Evolutionary conservation across 2,797 vertebrate genomes (phyloP), one percentile per base, ranked within the genome.

Genomic region (Erpetoichthys calabaricus): DNA sequence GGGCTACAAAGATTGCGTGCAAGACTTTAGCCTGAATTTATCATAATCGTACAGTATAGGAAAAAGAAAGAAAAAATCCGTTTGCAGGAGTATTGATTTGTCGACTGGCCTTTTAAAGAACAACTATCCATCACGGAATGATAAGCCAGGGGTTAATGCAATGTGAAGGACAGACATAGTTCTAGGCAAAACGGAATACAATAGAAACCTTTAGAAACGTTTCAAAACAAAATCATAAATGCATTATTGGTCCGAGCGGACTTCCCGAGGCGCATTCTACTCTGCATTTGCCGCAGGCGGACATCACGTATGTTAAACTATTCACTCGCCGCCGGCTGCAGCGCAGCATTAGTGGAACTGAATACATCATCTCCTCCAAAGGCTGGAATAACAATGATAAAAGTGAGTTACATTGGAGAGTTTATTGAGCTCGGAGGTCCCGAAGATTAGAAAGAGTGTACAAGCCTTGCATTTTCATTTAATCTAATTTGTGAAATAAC

Each of bases 241-340:
- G 84, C 80, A 86, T 82, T 80, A 82, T 85, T 80, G 82, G 82
- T 83, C 81, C 84, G 78, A 69, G 72, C 72, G 70, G 80, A 68
- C 77, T 72, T 78, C 81, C 81, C 78, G 68, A 75, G 83, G 78
- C 73, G 64, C 70, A 77, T 75, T 77, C 79, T 75, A 78, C 74
- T 65, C 65, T 75, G 75, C 75, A 79, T 75, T 56, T 74, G 77
- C 82, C 77, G 73, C 62, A 57, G 81, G 83, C 78, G 53, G 68
- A 72, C 82, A 84, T 86, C 81, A 81, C 82, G 83, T 84, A 84
- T 85, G 82, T 78, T 84, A 84, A 86, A 78, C 83, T 86, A 86
- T 85, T 80, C 80, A 72, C 69, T 58, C 61, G 73, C 73, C 74
- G 75, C 46, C 3, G 83, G 80, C 75, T 69, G 72, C 72, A 75